Percentiles rank a stretch among this genome's conserved stretches.
These are phyloP conservation scores for Trachelus iudaicus DNA, from an alignment of 2,888 invertebrate genomes.

Conservation along the genomic window DNA sequence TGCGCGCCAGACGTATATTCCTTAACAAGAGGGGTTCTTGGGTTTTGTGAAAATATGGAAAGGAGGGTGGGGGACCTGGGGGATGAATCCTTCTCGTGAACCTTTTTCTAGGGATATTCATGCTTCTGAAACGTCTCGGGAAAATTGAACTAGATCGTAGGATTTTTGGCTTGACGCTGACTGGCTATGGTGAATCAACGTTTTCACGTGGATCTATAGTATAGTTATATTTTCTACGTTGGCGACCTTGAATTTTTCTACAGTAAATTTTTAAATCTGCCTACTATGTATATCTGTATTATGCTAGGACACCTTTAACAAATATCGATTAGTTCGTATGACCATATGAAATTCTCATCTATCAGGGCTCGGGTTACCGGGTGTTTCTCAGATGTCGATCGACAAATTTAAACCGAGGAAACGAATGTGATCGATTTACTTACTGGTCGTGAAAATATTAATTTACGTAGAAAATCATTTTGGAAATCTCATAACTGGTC, in stretches of 20 bases:
- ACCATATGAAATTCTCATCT: conserved; percentile 11
- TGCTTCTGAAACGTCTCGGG: not conserved
- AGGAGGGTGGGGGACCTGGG: not conserved
- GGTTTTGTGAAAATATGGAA: not conserved
- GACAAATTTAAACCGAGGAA: not conserved
- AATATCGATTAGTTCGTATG: conserved; percentile 13
- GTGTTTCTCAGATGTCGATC: not conserved
- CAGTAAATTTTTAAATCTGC: not conserved
- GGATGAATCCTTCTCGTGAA: not conserved
- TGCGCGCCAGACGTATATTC: not conserved
- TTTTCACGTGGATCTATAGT: not conserved
- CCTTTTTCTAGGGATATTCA: not conserved
- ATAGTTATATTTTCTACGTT: not conserved
- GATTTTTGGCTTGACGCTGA: not conserved
- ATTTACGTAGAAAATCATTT: no score
- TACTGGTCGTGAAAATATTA: no score
- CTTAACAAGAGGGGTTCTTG: not conserved
- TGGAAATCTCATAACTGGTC: no score
- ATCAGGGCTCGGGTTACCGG: not conserved
- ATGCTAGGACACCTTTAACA: conserved; percentile 9
- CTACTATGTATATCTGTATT: not conserved
- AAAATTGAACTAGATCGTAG: not conserved
- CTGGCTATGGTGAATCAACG: not conserved
- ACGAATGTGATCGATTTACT: no score
- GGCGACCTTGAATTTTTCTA: not conserved